Conservation (phyloP, 2,888 invertebrate genomes). For the Pegoplata infirma region DNA sequence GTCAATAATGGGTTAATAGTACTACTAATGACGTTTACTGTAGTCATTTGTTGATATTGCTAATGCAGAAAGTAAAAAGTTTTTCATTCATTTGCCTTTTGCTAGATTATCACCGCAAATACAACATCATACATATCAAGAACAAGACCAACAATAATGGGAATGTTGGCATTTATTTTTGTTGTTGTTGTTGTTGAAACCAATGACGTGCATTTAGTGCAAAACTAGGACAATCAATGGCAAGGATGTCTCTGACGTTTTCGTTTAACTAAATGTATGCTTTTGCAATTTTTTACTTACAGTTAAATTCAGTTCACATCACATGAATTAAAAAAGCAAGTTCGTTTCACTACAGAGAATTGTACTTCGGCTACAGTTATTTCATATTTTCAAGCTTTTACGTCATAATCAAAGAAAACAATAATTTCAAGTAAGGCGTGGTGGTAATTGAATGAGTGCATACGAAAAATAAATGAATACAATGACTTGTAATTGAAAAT, state of each 20-base stretch:
- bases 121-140: constrained; percentile 7
- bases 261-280: constrained; percentile 31
- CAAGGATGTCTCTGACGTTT: constrained; percentile 69
- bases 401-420: constrained; percentile 42
- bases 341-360: constrained; percentile 16
- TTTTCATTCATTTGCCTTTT: constrained; percentile 34
- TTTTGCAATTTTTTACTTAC: constrained; percentile 14
- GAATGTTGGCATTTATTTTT: background rate
- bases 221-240: constrained; percentile 71
- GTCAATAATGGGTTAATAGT: too few species aligned
- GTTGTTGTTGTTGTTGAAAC: constrained; percentile 20
- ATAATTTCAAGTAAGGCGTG: constrained; percentile 32
- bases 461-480: background rate
- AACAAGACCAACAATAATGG: constrained; percentile 21
- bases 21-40: constrained; percentile 31
- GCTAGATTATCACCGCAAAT: constrained; percentile 8
- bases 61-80: background rate
- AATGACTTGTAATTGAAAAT: background rate
- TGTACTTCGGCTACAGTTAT: constrained; percentile 25
- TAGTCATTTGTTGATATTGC: constrained; percentile 24
- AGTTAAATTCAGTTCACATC: constrained; percentile 14
- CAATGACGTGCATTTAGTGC: constrained; percentile 58
- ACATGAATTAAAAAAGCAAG: constrained; percentile 25
- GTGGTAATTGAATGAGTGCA: constrained; percentile 22
- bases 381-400: constrained; percentile 21